Conservation (phyloP, 1,140 invertebrate species). For the Orchestia grillus region DNA sequence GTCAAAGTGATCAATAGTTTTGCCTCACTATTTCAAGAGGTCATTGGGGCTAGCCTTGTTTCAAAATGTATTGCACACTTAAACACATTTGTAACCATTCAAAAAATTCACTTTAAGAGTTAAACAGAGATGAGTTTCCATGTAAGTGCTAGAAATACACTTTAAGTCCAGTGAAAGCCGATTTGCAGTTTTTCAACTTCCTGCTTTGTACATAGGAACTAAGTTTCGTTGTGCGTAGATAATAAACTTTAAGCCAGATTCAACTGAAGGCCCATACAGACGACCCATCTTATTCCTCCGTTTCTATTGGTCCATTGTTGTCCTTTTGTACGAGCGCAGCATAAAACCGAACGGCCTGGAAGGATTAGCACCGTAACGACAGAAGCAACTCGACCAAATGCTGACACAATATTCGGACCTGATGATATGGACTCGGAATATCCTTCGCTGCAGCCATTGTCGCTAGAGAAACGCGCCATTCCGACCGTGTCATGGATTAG, state of each 20-base stretch:
- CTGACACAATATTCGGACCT: constrained; percentile 4
- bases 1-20: neutral
- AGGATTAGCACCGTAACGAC: neutral
- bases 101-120: too few species aligned
- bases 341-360: neutral
- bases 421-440: neutral
- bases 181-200: neutral
- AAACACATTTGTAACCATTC: neutral
- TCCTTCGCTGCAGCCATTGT: constrained; percentile 21
- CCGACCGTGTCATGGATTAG: constrained; percentile 12
- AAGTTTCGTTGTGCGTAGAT: neutral
- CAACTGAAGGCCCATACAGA: neutral
- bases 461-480: constrained; percentile 14
- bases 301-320: constrained; percentile 2
- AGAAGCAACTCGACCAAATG: neutral
- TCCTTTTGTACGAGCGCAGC: neutral
- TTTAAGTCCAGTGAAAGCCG: neutral
- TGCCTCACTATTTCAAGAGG: neutral
- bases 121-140: neutral
- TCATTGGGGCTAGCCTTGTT: neutral
- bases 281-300: neutral
- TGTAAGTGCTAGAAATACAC: neutral
- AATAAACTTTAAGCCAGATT: neutral
- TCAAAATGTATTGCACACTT: neutral
- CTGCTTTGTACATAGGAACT: neutral